Evolutionary conservation across 2,797 vertebrate genomes (phyloP).

Genomic region (Arremon brunneinucha): DNA sequence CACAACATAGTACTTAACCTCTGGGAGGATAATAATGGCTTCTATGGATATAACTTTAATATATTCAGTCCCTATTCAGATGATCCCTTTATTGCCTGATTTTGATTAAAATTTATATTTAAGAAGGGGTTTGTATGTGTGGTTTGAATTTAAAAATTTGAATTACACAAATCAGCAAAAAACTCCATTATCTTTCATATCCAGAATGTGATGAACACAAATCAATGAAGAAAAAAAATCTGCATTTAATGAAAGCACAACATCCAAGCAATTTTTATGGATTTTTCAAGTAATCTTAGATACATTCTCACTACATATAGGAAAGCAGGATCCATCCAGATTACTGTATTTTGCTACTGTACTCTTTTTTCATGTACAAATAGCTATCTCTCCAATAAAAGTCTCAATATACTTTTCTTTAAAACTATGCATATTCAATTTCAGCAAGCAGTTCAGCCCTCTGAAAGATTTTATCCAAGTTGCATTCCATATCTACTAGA

Average conservation of each 20-base stretch:
- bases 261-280: not conserved
- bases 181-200: not conserved
- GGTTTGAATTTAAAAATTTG: not conserved
- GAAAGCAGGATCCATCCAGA: not conserved
- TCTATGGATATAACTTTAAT: not conserved
- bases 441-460: not conserved
- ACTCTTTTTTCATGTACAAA: not conserved
- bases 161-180: not conserved
- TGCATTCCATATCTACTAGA: not conserved
- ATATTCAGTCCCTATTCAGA: not conserved
- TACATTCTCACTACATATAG: not conserved
- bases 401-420: slow-evolving; percentile 8
- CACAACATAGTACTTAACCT: not conserved
- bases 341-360: not conserved
- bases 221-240: not conserved
- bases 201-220: not conserved
- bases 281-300: slow-evolving; percentile 11
- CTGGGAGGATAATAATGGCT: not conserved
- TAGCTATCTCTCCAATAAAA: not conserved
- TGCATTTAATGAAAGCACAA: not conserved
- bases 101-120: not conserved
- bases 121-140: not conserved
- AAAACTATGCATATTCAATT: slow-evolving; percentile 5
- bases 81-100: not conserved
- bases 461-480: not conserved